These are phyloP conservation scores for Meandrina meandrites DNA, from an alignment of 92 coral and sea anemone species.

Conservation along the genomic window DNA sequence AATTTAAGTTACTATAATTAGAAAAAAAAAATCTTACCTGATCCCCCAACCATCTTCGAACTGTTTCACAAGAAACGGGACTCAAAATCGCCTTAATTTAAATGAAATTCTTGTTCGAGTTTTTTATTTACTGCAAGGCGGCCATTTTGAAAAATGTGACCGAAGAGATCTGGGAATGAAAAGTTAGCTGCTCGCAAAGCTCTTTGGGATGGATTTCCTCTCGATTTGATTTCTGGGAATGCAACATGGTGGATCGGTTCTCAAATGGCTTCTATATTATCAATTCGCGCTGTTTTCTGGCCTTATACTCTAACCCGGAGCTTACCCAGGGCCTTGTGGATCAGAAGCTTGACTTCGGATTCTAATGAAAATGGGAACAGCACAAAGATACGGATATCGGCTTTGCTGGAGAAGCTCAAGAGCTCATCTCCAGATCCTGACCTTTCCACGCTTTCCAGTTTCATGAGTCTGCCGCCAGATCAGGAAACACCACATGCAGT, in stretches of 20 bases:
- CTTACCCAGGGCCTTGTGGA: slow-evolving; percentile 16
- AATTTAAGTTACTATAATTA: not conserved
- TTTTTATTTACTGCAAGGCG: not conserved
- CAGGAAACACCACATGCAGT: not conserved
- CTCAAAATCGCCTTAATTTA: not conserved
- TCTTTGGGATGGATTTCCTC: slow-evolving; percentile 48
- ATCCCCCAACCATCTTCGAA: slow-evolving; percentile 35
- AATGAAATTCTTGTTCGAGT: not conserved
- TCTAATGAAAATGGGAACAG: not conserved
- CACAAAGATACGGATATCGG: not conserved
- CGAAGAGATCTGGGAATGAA: slow-evolving; percentile 4
- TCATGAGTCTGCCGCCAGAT: not conserved
- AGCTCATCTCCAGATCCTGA: slow-evolving; percentile 1
- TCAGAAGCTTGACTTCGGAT: slow-evolving; percentile 10
- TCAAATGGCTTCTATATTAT: slow-evolving; percentile 1
- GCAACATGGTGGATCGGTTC: slow-evolving; percentile 72
- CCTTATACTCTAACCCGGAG: slow-evolving; percentile 10
- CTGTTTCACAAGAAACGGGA: not conserved
- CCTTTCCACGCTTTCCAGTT: not conserved
- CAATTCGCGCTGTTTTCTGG: not conserved
- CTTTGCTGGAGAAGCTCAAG: slow-evolving; percentile 18
- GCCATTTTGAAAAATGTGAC: slow-evolving; percentile 25
- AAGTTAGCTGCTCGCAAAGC: slow-evolving; percentile 26
- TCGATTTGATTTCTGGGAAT: slow-evolving; percentile 58
- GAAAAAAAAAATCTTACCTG: slow-evolving; percentile 9